phyloP scores from a whole-genome alignment of 2,888 invertebrate species.

The Metacarcinus magister region DNA sequence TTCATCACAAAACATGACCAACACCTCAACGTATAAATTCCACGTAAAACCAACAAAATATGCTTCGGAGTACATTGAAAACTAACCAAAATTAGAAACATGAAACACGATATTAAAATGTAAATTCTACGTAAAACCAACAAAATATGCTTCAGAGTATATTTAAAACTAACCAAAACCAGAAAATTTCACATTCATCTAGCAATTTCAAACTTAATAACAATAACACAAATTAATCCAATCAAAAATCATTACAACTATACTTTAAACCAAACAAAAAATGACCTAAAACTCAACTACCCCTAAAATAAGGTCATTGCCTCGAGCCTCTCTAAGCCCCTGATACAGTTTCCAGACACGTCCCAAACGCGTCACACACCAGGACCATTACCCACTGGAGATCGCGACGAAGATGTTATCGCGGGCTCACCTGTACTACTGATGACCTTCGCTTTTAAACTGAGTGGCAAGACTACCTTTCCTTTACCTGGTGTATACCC shows the following conservation, averaged over 20 bases:
- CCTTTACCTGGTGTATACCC: background rate
- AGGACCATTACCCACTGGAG: background rate
- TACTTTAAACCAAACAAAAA: background rate
- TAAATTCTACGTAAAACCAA: too few relatives aligned
- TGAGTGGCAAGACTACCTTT: background rate
- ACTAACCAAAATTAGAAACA: too few relatives aligned
- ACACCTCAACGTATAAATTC: too few relatives aligned
- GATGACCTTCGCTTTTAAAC: background rate
- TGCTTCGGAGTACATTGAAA: too few relatives aligned
- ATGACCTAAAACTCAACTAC: background rate
- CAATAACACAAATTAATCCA: too few relatives aligned
- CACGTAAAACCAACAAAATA: too few relatives aligned
- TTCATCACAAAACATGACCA: background rate
- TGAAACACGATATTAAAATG: too few relatives aligned
- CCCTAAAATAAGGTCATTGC: background rate
- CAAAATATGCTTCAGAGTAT: too few relatives aligned
- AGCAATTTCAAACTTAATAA: too few relatives aligned
- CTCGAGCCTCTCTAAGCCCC: background rate
- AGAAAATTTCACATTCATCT: too few relatives aligned
- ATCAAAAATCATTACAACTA: too few relatives aligned
- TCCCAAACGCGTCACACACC: background rate
- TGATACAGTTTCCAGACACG: slow-evolving; percentile 12
- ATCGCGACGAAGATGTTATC: background rate
- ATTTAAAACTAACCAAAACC: too few relatives aligned
- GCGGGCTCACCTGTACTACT: background rate